Evolutionary conservation across 2,888 invertebrate genomes (phyloP), one percentile per base, ranked within the genome.

Genomic region (Morpho deidamia): DNA sequence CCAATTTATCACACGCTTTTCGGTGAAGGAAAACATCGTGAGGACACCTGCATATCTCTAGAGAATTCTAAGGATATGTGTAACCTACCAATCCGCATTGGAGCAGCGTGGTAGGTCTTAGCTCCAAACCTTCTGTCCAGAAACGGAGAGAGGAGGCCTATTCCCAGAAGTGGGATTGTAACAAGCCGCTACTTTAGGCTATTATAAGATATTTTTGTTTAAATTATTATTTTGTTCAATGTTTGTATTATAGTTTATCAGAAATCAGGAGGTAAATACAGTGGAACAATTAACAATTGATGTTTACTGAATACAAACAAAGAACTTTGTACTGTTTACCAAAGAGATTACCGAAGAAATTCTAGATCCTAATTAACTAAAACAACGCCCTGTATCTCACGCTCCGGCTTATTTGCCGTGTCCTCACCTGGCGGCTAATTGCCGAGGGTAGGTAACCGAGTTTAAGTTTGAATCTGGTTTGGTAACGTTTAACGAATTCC

Each of bases 391-490:
- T 56, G 58, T 60, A 58, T 58, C 54, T 48, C 35, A 57, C 53
- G 58, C 55, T 59, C 55, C 50, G 58, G 53, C 45, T 62, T 75
- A 73, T 78, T 78, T 74, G 69, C 67, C 74, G 72, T 74, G 76
- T 77, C 74, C 72, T 68, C 78, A 84, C 83, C 83, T 83, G 74
- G 50, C 68, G 60, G 59, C 76, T 83, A 81, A 83, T 84, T 84
- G 79, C 75, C 67, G 71, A 70, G 72, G 63, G 59, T 72, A 76
- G 72, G 69, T 83, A 84, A 84, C 73, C 64, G 74, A 81, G 80
- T 84, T 85, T 79, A 83, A 83, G 78, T 82, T 83, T 69, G 70
- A 80, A 83, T 80, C 78, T 72, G 76, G 80, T 82, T 84, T 79
- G 76, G 78, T 76, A 72, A 77, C 78, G 75, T 74, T 81, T 80